These are phyloP conservation scores for Cephus sareptanus DNA, from an alignment of 2,888 invertebrate genomes.

Conservation along the genomic window DNA sequence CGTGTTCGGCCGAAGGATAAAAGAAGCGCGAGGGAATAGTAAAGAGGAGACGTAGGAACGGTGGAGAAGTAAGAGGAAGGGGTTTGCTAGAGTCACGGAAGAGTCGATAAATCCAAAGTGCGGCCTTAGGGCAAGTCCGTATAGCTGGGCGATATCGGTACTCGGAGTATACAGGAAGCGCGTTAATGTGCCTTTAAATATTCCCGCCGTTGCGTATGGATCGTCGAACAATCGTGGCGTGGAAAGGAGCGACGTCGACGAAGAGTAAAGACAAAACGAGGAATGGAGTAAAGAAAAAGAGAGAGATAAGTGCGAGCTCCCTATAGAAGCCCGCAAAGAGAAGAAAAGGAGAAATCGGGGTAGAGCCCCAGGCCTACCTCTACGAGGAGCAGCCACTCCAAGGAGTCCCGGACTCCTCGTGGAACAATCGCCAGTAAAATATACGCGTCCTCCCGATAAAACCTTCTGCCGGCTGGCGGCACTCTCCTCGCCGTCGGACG, in stretches of 20 bases:
- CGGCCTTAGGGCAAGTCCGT: neutral
- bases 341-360: neutral
- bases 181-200: neutral
- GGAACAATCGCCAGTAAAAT: slow-evolving; percentile 50
- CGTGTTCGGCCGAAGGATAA: neutral
- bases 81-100: neutral
- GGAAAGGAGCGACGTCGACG: neutral
- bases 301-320: neutral
- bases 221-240: neutral
- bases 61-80: slow-evolving; percentile 1
- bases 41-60: slow-evolving; percentile 17
- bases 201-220: neutral
- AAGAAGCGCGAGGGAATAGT: slow-evolving; percentile 18
- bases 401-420: neutral
- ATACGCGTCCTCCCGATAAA: slow-evolving; percentile 48
- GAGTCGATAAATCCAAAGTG: neutral
- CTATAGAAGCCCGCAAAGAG: neutral
- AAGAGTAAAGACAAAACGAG: neutral
- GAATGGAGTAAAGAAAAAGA: neutral
- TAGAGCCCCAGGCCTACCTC: neutral
- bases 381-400: neutral
- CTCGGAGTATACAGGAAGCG: neutral
- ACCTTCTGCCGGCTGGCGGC: slow-evolving; percentile 35
- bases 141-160: neutral
- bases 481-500: slow-evolving; percentile 35